phyloP scores from a whole-genome alignment of 2,888 invertebrate species.

The Oligia latruncula region DNA sequence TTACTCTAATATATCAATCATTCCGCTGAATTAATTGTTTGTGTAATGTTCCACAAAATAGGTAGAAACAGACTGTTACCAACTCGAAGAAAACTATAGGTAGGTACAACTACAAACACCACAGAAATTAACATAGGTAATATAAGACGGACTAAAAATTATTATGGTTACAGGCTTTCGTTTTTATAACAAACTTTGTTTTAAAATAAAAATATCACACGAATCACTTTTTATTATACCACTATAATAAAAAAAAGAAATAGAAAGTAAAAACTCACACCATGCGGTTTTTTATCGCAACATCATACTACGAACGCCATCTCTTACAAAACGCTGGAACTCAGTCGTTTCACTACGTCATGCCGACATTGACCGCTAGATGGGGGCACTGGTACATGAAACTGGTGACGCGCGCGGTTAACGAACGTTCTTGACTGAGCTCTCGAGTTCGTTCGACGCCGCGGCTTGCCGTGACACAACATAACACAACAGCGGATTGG shows the following conservation, averaged over 20 bases:
- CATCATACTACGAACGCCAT: conserved; percentile 79
- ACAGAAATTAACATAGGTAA: neutral
- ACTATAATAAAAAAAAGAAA: neutral
- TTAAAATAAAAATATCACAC: neutral
- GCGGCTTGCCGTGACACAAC: conserved; percentile 76
- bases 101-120: neutral
- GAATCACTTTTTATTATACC: neutral
- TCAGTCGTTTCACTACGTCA: conserved; percentile 74
- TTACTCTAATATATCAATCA: conserved; percentile 8
- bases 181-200: neutral
- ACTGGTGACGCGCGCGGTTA: conserved; percentile 85
- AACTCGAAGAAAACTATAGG: neutral
- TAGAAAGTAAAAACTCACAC: conserved; percentile 19
- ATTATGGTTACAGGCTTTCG: neutral
- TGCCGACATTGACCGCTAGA: conserved; percentile 90
- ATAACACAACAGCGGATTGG: conserved; percentile 64
- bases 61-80: neutral
- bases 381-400: conserved; percentile 84
- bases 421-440: conserved; percentile 90
- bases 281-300: conserved; percentile 18
- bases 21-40: conserved; percentile 1
- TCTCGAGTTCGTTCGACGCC: conserved; percentile 85
- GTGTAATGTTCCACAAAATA: neutral
- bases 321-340: conserved; percentile 76
- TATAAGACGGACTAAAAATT: too few relatives aligned